Base-by-base conservation (phyloP, 2,888 invertebrate genomes). In the Temnothorax ravouxi region DNA sequence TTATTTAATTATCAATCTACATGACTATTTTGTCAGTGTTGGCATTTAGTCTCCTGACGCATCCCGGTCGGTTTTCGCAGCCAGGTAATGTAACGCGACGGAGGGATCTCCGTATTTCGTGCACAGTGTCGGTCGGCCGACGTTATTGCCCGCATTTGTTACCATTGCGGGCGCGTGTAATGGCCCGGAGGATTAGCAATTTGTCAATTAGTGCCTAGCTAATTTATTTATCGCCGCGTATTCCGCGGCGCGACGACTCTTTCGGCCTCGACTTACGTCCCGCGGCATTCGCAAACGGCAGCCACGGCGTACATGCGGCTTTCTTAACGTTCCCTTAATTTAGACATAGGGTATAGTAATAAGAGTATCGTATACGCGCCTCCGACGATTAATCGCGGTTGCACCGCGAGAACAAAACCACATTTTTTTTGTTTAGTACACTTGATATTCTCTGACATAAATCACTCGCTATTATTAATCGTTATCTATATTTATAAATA, bases 161-260 rank as follows among this genome's bases (percentile, higher is more conserved):
- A 92, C 91, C 86, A 90, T 92, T 90, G 87, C 81, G 85, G 86
- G 86, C 79, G 54, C 77, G 69, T 77, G 87, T 87, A 88, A 89
- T 89, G 84, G 87, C 81, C 86, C 86, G 86, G 89, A 87, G 90
- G 91, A 93, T 92, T 93, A 92, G 92, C 92, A 92, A 93, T 93
- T 93, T 92, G 93, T 94, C 93, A 93, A 93, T 94, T 94, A 94
- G 91, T 85, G 85, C 75, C 86, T 6, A 11, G 86, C 89, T 93
- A 93, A 93, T 92, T 93, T 93, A 93, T 93, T 93, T 93, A 93
- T 92, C 88, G 90, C 86, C 86, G 25, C 62, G 67, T 66, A 66
- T 56, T 66, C 85, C 85, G 67, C 75, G 67, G 56, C 59, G 66
- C 72, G 79, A 85, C 77, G 85, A 87, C 87, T 87, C 86, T 88